Evolutionary conservation across 1,140 invertebrate species (phyloP).

Genomic region (Hetaerina americana): DNA sequence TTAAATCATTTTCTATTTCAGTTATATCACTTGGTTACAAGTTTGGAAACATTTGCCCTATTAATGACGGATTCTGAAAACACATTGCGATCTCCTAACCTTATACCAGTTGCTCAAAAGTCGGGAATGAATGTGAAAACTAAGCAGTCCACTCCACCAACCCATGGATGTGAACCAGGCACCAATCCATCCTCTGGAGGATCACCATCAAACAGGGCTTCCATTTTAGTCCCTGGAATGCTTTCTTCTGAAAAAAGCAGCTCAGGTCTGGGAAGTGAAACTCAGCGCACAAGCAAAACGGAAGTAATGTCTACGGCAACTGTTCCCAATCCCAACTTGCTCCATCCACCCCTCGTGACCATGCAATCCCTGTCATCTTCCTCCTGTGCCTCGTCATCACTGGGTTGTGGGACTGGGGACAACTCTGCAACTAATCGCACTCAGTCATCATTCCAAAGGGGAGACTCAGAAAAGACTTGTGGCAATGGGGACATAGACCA

Average conservation of each 20-base stretch:
- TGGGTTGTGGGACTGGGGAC: background rate
- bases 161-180: background rate
- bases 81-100: slow-evolving; percentile 53
- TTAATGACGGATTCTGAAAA: slow-evolving; percentile 83
- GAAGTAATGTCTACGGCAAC: background rate
- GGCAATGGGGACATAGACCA: slow-evolving; percentile 22
- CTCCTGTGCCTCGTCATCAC: slow-evolving; percentile 43
- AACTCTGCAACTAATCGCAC: background rate
- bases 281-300: background rate
- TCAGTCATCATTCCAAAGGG: background rate
- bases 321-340: background rate
- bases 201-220: background rate
- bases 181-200: background rate
- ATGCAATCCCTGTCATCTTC: slow-evolving; percentile 76
- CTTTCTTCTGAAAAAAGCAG: background rate
- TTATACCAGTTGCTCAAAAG: background rate
- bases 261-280: background rate
- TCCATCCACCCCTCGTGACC: slow-evolving; percentile 45
- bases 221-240: background rate
- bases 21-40: slow-evolving; percentile 72
- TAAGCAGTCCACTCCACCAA: background rate
- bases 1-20: slow-evolving; percentile 22
- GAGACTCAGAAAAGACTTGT: background rate
- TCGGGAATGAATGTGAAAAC: background rate
- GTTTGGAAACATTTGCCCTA: slow-evolving; percentile 78